Percentiles rank a stretch among this genome's conserved stretches.
These are phyloP conservation scores for Xestia xanthographa DNA, from an alignment of 2,888 invertebrate species.

Conservation along the genomic window DNA sequence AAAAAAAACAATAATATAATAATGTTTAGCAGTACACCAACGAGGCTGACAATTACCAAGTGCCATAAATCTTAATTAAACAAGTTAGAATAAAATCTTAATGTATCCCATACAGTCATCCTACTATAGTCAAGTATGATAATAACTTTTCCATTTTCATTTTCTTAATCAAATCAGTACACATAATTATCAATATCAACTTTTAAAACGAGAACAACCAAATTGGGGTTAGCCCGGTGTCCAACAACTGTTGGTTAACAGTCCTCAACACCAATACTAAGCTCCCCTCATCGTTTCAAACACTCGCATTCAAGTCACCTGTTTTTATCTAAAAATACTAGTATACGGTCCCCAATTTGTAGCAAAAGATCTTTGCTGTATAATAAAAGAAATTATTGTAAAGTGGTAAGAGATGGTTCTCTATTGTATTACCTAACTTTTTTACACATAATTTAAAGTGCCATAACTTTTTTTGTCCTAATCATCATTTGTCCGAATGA, in stretches of 20 bases:
- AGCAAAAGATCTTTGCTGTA: neutral
- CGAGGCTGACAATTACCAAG: neutral
- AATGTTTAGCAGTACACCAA: neutral
- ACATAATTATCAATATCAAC: too few species aligned
- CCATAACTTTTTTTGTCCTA: too few species aligned
- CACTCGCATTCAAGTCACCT: slow-evolving; percentile 21
- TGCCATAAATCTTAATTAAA: neutral
- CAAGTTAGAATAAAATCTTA: neutral
- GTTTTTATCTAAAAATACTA: neutral
- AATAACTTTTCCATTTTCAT: too few species aligned
- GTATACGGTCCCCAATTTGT: neutral
- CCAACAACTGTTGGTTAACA: neutral
- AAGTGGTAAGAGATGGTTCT: too few species aligned
- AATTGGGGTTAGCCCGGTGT: slow-evolving; percentile 1
- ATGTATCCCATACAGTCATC: neutral
- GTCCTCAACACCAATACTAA: neutral
- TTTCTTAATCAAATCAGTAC: too few species aligned
- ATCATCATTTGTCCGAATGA: too few species aligned
- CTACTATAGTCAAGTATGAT: neutral
- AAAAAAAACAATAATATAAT: too few species aligned
- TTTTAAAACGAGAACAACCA: too few species aligned
- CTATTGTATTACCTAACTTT: too few species aligned
- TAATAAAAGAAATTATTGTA: neutral
- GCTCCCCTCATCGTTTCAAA: slow-evolving; percentile 16
- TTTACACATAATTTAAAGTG: too few species aligned